phyloP scores from a whole-genome alignment of 2,113 vertebrate genomes.

The Acanthisitta chloris region DNA sequence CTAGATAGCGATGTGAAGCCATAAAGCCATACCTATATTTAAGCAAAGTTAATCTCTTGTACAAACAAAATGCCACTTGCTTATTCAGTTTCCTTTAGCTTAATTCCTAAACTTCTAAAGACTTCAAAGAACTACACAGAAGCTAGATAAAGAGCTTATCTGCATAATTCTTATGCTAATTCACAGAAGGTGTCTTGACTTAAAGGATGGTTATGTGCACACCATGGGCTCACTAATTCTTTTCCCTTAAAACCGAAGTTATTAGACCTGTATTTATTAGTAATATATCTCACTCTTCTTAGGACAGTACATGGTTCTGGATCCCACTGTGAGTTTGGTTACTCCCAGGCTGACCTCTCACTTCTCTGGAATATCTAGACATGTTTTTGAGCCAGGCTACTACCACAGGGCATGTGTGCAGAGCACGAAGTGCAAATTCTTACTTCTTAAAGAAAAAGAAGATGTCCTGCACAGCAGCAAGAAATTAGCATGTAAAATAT shows the following conservation, averaged over 20 bases:
- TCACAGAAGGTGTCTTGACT: conserved; percentile 45
- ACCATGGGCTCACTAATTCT: neutral
- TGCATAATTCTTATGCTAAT: conserved; percentile 60
- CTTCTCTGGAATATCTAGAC: neutral
- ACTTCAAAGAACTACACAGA: conserved; percentile 41
- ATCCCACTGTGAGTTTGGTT: neutral
- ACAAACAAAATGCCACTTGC: conserved; percentile 11
- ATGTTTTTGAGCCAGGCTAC: neutral
- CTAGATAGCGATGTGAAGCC: neutral
- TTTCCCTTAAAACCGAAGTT: neutral
- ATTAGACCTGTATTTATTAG: accelerated
- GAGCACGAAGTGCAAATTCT: neutral
- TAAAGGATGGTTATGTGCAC: neutral
- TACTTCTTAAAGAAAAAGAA: neutral
- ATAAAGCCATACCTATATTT: conserved; percentile 23
- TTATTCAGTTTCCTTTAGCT: conserved; percentile 42
- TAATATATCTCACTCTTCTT: neutral
- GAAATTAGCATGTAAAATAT: neutral
- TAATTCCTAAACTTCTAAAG: conserved; percentile 48
- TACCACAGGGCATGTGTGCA: accelerated
- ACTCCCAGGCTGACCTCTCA: neutral
- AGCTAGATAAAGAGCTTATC: conserved; percentile 55
- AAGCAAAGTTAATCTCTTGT: conserved; percentile 41
- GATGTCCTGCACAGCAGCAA: neutral
- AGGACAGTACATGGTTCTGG: neutral